Evolutionary conservation across 2,797 vertebrate genomes (phyloP), one percentile per base, ranked within the genome.

Genomic region (Xerus rutilus): DNA sequence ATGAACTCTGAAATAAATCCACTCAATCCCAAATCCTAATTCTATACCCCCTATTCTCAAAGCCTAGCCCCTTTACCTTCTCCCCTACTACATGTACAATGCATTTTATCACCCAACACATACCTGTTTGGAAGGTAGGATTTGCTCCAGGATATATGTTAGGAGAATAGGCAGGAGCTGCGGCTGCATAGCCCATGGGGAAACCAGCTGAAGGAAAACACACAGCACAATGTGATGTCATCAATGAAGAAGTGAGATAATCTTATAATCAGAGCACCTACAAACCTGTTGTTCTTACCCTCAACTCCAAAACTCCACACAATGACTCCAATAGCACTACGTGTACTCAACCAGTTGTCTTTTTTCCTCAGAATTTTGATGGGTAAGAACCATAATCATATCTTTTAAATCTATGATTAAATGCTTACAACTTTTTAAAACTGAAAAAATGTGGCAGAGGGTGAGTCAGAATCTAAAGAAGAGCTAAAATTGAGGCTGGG

Each of bases 61-160:
- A 92, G 79, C 30, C 14, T 52, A 74, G n/a, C 17, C 45, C 28
- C 32, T 70, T 25, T 5, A n/a, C 4, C 14, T 5, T 57, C 35
- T 72, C 39, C 62, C 49, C 9, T 47, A 23, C 32, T 76, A 18
- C 32, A 65, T 0, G 0, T 3, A 86, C 32, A 54, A 47, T 79
- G 17, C 30, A 74, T 39, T 64, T 20, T 28, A 45, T 45, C 21
- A 74, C 30, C 13, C 23, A 59, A 65, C 15, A 76, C 88, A 17
- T 98, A 99, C 99, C 99, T 97, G 99, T 99, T 10, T 99, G 98
- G 98, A 99, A 99, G 82, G 99, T 99, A 87, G 99, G 98, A 98
- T 99, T 99, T 65, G 99, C 99, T 98, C 99, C 99, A 97, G 99
- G 98, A 94, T 99, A 99, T 98, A 99, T 98, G 86, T 98, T 99